Conservation (phyloP, 2,888 invertebrate species). For the Tenodera sinensis region DNA sequence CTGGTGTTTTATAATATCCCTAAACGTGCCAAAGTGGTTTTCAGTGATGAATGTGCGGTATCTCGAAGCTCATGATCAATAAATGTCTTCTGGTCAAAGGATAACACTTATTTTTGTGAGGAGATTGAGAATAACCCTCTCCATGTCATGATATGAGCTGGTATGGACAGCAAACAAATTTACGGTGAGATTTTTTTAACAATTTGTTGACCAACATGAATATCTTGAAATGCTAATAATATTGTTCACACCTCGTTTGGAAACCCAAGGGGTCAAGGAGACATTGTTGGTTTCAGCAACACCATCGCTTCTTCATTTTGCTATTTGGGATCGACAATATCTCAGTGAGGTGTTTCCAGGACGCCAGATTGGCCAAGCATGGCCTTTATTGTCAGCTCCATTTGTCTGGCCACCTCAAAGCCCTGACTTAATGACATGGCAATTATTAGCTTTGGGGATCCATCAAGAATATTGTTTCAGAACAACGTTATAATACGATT, state of each 20-base stretch:
- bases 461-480: too few species aligned
- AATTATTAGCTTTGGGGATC: too few species aligned
- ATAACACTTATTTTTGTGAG: not conserved
- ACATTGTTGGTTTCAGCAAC: not conserved
- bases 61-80: not conserved
- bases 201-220: not conserved
- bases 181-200: not conserved
- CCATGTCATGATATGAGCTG: not conserved
- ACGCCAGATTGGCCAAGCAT: not conserved
- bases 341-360: conserved; percentile 7
- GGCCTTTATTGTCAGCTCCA: not conserved
- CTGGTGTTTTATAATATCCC: not conserved
- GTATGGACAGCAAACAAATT: not conserved
- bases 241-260: not conserved
- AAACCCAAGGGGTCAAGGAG: not conserved
- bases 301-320: not conserved
- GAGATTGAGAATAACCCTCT: not conserved
- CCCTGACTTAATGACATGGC: not conserved
- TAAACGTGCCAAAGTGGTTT: too few species aligned
- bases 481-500: too few species aligned
- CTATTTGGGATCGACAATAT: not conserved
- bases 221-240: not conserved
- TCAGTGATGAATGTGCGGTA: too few species aligned
- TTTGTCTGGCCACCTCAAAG: not conserved
- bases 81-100: not conserved